Percentiles rank a stretch among this genome's conserved stretches.
These are phyloP conservation scores for Aphelinus atriplicis DNA, from an alignment of 1,140 invertebrate genomes.

Conservation along the genomic window DNA sequence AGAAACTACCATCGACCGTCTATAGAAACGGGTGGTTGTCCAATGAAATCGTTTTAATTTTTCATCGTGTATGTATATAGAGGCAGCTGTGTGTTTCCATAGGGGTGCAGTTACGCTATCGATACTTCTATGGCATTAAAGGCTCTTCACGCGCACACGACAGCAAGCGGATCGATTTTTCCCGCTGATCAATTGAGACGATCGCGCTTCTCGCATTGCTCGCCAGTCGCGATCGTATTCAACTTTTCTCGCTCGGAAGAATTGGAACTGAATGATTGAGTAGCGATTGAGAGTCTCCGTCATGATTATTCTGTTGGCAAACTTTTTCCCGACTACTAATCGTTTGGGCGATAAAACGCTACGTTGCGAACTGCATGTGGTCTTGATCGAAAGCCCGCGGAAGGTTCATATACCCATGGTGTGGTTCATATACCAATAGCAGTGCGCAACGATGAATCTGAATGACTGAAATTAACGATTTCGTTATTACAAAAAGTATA, in stretches of 20 bases:
- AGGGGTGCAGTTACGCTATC: neutral
- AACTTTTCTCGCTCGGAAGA: neutral
- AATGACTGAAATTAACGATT: too few species aligned
- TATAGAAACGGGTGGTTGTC: conserved; percentile 40
- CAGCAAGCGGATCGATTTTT: conserved; percentile 11
- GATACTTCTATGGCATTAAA: conserved; percentile 2
- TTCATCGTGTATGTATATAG: conserved; percentile 30
- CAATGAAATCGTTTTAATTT: conserved; percentile 45
- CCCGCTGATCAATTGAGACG: conserved; percentile 16
- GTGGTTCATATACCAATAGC: too few species aligned
- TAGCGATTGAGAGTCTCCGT: neutral
- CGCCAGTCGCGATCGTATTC: too few species aligned
- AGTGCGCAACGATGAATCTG: too few species aligned
- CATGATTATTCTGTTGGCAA: too few species aligned
- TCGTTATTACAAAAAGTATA: too few species aligned
- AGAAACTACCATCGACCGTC: conserved; percentile 45
- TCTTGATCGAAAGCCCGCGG: too few species aligned
- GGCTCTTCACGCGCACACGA: neutral
- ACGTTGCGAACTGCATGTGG: too few species aligned
- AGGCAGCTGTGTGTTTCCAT: too few species aligned
- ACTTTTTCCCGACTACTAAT: too few species aligned
- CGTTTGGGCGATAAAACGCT: too few species aligned
- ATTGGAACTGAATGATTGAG: neutral
- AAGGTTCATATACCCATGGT: too few species aligned
- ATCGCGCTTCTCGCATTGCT: neutral